Percentiles rank a stretch among this genome's conserved stretches.
phyloP scores from a whole-genome alignment of 2,797 vertebrate genomes.

The Fratercula arctica region DNA sequence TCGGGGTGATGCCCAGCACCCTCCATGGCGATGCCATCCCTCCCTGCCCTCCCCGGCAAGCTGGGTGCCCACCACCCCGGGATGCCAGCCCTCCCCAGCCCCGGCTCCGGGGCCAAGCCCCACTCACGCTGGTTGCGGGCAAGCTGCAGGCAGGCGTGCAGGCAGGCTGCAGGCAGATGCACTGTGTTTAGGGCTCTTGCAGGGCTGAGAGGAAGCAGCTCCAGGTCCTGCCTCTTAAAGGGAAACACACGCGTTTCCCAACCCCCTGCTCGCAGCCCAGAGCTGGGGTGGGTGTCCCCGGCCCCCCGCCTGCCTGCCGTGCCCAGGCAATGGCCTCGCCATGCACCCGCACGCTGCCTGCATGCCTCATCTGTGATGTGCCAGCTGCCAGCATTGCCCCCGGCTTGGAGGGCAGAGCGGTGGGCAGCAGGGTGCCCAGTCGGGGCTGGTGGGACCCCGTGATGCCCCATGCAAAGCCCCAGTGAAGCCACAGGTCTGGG shows the following conservation, averaged over 20 bases:
- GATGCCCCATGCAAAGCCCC: accelerated
- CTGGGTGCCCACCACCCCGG: not conserved
- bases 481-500: not conserved
- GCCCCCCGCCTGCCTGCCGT: not conserved
- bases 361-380: not conserved
- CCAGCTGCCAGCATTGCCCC: not conserved
- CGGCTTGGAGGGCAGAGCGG: accelerated
- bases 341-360: accelerated
- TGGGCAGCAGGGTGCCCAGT: accelerated
- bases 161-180: conserved; percentile 56
- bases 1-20: not conserved
- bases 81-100: not conserved
- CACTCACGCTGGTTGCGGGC: conserved; percentile 56
- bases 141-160: conserved; percentile 1
- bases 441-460: not conserved
- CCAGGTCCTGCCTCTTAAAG: conserved; percentile 78
- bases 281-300: conserved; percentile 6
- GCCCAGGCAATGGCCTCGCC: not conserved
- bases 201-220: conserved; percentile 66
- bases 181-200: conserved; percentile 64
- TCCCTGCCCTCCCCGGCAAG: not conserved
- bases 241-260: conserved; percentile 68
- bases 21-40: not conserved
- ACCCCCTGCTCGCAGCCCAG: not conserved
- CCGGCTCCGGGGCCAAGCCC: not conserved